These are phyloP conservation scores for Crotophaga sulcirostris DNA, from an alignment of 2,113 vertebrate genomes.

Conservation along the genomic window DNA sequence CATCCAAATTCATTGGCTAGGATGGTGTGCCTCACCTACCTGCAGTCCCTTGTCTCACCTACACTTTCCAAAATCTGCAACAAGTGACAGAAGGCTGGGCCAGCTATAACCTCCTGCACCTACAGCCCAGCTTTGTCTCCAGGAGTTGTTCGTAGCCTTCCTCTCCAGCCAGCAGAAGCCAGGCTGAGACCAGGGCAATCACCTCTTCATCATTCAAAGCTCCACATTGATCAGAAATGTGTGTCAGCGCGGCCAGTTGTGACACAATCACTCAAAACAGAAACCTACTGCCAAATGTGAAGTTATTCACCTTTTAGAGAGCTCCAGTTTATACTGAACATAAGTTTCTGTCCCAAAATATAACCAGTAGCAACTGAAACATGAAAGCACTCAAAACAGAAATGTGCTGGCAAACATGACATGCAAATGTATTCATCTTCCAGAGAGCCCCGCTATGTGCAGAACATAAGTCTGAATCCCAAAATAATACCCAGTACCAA, in stretches of 20 bases:
- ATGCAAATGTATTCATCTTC: background rate
- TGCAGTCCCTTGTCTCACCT: background rate
- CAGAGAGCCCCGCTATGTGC: background rate
- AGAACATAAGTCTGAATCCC: background rate
- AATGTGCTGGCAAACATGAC: conserved; percentile 13
- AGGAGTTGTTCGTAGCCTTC: background rate
- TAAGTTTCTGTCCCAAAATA: background rate
- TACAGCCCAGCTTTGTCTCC: background rate
- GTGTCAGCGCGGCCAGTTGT: background rate
- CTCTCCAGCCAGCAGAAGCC: background rate
- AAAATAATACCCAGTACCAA: background rate
- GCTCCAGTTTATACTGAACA: background rate
- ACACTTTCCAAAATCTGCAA: background rate
- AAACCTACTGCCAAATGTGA: background rate
- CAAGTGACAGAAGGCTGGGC: rapidly evolving
- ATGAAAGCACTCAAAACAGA: background rate
- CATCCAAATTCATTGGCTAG: background rate
- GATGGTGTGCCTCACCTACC: background rate
- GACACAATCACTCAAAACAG: background rate
- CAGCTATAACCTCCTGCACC: background rate
- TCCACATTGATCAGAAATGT: background rate
- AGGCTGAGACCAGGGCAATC: background rate
- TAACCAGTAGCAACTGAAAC: background rate
- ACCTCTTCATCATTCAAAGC: background rate
- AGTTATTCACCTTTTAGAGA: background rate